Evolutionary conservation across 2,113 vertebrate genomes (phyloP).

Genomic region (Hiodon tergisus): DNA sequence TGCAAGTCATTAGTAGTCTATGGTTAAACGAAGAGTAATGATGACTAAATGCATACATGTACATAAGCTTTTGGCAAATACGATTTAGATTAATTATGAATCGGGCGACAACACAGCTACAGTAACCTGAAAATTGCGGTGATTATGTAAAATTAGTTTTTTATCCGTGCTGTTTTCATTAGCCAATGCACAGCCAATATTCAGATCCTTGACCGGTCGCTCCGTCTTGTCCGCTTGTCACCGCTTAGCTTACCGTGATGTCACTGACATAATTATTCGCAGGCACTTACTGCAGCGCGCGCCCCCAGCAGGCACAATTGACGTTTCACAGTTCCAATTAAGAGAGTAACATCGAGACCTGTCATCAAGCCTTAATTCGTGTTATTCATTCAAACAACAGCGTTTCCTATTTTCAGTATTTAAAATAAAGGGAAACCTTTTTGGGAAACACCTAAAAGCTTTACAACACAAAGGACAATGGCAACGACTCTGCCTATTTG

Average conservation of each 20-base stretch:
- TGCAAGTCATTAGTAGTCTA: background rate
- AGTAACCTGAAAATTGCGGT: background rate
- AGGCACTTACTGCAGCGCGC: background rate
- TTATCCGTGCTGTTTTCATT: slow-evolving; percentile 7
- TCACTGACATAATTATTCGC: slow-evolving; percentile 23
- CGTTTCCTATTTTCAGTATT: no score
- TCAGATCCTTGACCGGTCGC: slow-evolving; percentile 3
- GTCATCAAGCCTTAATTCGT: no score
- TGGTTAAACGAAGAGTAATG: background rate
- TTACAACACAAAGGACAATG: no score
- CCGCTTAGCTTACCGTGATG: slow-evolving; percentile 17
- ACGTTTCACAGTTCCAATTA: slow-evolving; percentile 1
- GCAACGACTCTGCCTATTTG: no score
- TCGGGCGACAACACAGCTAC: background rate
- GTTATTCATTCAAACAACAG: no score
- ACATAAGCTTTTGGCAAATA: slow-evolving; percentile 9
- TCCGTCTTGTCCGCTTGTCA: slow-evolving; percentile 4
- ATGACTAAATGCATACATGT: slow-evolving; percentile 13
- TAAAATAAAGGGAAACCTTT: no score
- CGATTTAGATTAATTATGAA: background rate
- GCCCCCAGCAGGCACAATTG: slow-evolving; percentile 15
- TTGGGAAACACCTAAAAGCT: no score
- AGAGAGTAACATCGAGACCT: background rate
- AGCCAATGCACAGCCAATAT: background rate
- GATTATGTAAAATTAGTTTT: slow-evolving; percentile 1